phyloP scores from a whole-genome alignment of 2,888 invertebrate species.

The Pseudococcus jackbeardsleyi region DNA sequence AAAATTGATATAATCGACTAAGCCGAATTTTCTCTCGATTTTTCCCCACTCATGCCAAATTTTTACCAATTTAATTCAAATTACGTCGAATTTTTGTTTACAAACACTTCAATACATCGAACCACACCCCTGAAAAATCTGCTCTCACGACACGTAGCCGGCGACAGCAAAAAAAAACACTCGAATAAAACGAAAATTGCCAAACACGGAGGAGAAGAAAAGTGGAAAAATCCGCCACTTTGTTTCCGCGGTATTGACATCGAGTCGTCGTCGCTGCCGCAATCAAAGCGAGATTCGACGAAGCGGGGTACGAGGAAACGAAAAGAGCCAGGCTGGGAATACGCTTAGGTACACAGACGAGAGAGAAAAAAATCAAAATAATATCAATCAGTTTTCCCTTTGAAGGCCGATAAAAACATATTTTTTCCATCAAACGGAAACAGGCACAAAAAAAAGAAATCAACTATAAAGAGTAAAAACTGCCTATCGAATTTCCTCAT shows the following conservation, averaged over 20 bases:
- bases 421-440: conserved; percentile 27
- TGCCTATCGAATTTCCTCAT: conserved; percentile 38
- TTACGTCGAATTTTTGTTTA: too few relatives aligned
- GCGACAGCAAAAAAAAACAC: not conserved
- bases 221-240: not conserved
- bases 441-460: conserved; percentile 12
- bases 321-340: not conserved
- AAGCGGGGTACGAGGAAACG: not conserved
- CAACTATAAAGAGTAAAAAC: conserved; percentile 22
- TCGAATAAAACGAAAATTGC: not conserved
- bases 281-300: not conserved
- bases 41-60: too few relatives aligned
- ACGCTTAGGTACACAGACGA: not conserved
- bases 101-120: not conserved
- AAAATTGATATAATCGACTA: too few relatives aligned
- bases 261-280: not conserved
- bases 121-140: not conserved
- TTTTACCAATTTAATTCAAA: too few relatives aligned
- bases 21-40: too few relatives aligned
- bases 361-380: conserved; percentile 27
- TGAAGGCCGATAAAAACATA: conserved; percentile 43
- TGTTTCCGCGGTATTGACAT: not conserved
- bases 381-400: conserved; percentile 40
- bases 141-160: not conserved
- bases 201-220: not conserved